Evolutionary conservation across 2,888 invertebrate genomes (phyloP).

Genomic region (Cheilosia variabilis): DNA sequence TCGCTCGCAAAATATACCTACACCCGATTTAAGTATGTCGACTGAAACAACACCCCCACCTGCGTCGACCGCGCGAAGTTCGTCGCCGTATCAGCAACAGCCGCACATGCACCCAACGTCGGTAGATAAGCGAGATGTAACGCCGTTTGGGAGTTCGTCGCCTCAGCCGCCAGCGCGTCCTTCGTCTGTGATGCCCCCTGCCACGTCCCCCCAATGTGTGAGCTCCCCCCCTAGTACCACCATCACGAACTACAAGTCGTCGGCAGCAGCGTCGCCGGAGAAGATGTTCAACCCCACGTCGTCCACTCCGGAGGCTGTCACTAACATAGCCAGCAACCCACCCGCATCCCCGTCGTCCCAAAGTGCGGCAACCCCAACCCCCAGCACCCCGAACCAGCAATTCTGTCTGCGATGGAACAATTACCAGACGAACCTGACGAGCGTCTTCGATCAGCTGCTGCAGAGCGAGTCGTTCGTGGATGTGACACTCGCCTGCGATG

Average conservation of each 20-base stretch:
- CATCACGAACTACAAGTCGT: conserved; percentile 58
- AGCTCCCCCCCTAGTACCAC: conserved; percentile 65
- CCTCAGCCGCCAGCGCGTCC: conserved; percentile 67
- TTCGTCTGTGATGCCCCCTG: conserved; percentile 72
- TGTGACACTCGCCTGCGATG: conserved; percentile 95
- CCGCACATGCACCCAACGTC: conserved; percentile 49
- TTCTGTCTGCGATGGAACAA: conserved; percentile 97
- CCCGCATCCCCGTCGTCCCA: conserved; percentile 56
- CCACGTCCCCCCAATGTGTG: conserved; percentile 58
- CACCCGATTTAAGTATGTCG: conserved; percentile 74
- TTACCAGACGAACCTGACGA: conserved; percentile 94
- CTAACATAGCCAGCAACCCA: conserved; percentile 62
- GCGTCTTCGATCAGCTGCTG: conserved; percentile 91
- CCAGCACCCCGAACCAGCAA: conserved; percentile 86
- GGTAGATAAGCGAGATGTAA: conserved; percentile 50
- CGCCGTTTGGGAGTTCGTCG: conserved; percentile 50
- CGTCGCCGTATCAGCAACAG: conserved; percentile 60
- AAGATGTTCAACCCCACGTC: conserved; percentile 56
- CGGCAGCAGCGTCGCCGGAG: conserved; percentile 56
- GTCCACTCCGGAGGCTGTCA: conserved; percentile 64
- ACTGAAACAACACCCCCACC: conserved; percentile 77
- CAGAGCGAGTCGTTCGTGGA: conserved; percentile 96
- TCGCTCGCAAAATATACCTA: conserved; percentile 22
- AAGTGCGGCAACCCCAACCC: conserved; percentile 59
- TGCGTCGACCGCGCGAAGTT: conserved; percentile 55